Conservation (phyloP, 2,797 vertebrate genomes). For the Chelmon rostratus region DNA sequence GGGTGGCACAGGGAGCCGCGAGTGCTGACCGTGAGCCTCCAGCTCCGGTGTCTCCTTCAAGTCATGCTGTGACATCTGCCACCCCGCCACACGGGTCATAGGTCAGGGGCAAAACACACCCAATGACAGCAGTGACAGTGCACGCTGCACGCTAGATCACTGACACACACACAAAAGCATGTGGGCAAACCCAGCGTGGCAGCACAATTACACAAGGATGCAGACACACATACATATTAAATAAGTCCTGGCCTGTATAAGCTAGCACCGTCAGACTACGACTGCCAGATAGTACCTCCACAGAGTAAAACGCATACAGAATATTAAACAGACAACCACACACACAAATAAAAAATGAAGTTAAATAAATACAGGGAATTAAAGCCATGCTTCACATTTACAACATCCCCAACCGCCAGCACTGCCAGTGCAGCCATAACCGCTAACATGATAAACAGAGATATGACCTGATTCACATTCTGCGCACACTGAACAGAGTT, state of each 20-base stretch:
- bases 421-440: conserved; percentile 18
- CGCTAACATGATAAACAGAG: conserved; percentile 39
- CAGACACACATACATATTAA: conserved; percentile 31
- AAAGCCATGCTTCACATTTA: conserved; percentile 34
- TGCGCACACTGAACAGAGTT: conserved; percentile 1
- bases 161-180: conserved; percentile 2
- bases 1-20: neutral
- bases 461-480: conserved; percentile 18
- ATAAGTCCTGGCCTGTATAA: conserved; percentile 16
- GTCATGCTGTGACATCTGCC: conserved; percentile 73
- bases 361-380: conserved; percentile 11
- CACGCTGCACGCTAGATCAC: conserved; percentile 25
- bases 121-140: conserved; percentile 53
- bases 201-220: conserved; percentile 28
- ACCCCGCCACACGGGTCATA: conserved; percentile 63
- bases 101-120: conserved; percentile 63
- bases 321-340: conserved; percentile 52
- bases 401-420: conserved; percentile 21
- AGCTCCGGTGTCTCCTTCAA: conserved; percentile 49
- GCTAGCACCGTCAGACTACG: conserved; percentile 16
- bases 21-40: conserved; percentile 32
- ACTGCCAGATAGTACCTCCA: conserved; percentile 32
- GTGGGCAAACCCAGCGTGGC: neutral
- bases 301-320: conserved; percentile 36
- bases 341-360: neutral